phyloP scores from a whole-genome alignment of 2,888 invertebrate genomes.

The Agrochola lota region DNA sequence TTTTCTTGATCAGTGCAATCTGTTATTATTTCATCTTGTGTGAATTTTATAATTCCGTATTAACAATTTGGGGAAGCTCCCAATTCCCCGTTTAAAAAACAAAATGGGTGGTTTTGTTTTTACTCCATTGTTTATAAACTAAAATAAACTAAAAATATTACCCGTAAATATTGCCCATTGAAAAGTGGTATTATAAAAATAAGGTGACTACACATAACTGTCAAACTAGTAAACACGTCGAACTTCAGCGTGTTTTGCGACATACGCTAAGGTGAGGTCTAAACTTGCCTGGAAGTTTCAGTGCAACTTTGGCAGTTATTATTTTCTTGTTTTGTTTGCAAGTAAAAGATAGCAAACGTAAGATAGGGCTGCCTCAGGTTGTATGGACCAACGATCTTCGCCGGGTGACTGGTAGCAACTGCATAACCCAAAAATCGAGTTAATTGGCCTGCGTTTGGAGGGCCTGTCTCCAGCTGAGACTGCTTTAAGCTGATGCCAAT shows the following conservation, averaged over 20 bases:
- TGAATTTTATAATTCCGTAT: background rate
- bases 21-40: no score
- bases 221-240: constrained; percentile 1
- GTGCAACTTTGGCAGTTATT: background rate
- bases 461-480: background rate
- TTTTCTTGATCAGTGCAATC: no score
- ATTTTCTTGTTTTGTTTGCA: background rate
- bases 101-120: no score
- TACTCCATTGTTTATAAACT: background rate
- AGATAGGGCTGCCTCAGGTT: no score
- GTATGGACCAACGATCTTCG: background rate
- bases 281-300: constrained; percentile 5
- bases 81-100: background rate
- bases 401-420: background rate
- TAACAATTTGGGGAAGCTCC: background rate
- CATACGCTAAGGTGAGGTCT: background rate
- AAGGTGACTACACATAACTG: background rate
- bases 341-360: background rate
- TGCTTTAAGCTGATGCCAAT: background rate
- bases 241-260: background rate
- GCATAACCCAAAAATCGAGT: no score
- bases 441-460: background rate
- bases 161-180: background rate
- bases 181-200: background rate
- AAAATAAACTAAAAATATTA: background rate